Conservation (phyloP, 2,113 vertebrate genomes). For the Syngnathus typhle region DNA sequence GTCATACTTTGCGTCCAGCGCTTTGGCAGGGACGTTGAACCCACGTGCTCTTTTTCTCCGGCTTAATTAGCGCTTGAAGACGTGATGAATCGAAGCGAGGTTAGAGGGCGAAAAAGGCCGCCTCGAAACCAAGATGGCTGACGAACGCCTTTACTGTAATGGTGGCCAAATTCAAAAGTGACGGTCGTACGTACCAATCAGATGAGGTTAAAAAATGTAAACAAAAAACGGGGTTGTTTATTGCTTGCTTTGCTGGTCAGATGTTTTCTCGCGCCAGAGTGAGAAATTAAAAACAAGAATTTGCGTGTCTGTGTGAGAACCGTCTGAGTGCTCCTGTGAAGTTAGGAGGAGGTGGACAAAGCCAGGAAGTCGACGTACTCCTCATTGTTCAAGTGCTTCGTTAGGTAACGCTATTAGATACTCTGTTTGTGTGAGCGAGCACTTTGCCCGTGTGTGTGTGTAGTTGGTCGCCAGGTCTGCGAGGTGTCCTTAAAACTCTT, state of each 20-base stretch:
- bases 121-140: background rate
- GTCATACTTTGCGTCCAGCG: conserved; percentile 41
- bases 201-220: too few relatives aligned
- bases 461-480: conserved; percentile 17
- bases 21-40: conserved; percentile 14
- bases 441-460: conserved; percentile 12
- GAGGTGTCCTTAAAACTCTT: conserved; percentile 58
- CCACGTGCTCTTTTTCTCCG: background rate
- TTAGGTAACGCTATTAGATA: conserved; percentile 67
- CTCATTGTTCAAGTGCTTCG: conserved; percentile 68
- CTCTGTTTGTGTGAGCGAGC: conserved; percentile 37
- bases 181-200: too few relatives aligned
- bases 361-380: conserved; percentile 71
- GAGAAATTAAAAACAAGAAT: conserved; percentile 58
- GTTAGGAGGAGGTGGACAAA: conserved; percentile 66
- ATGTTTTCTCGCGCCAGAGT: conserved; percentile 49
- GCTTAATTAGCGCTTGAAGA: background rate
- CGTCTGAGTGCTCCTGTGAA: conserved; percentile 65
- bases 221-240: background rate
- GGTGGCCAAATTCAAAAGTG: background rate
- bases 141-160: background rate
- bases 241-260: conserved; percentile 33
- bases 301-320: conserved; percentile 66
- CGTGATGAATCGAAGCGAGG: background rate
- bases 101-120: background rate